These are phyloP conservation scores for Enteromius thamalakanensis DNA, from an alignment of 2,797 vertebrate species.

Conservation along the genomic window DNA sequence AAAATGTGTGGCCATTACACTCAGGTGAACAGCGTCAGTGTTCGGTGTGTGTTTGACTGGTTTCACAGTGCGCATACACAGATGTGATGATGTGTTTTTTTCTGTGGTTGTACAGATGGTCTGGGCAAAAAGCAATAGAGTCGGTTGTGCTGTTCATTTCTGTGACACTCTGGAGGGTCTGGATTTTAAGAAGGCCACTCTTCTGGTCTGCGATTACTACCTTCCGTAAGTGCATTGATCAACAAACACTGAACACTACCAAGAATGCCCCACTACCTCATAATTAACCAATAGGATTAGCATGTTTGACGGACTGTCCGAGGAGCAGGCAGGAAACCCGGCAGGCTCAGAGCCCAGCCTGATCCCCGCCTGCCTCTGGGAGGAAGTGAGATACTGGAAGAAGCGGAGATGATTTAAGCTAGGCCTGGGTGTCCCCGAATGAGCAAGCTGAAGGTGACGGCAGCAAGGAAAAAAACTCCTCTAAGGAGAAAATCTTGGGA, in stretches of 20 bases:
- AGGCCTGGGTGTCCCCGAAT: too few species aligned
- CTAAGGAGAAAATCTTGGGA: too few species aligned
- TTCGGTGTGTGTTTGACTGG: background rate
- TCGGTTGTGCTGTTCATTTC: constrained; percentile 74
- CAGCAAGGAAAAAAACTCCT: too few species aligned
- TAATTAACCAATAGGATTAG: too few species aligned
- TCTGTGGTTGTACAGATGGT: constrained; percentile 73
- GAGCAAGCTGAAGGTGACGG: too few species aligned
- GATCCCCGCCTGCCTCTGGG: too few species aligned
- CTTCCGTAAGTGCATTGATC: constrained; percentile 69
- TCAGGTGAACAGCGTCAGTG: constrained; percentile 68
- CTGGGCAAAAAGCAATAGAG: constrained; percentile 70
- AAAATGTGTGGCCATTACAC: constrained; percentile 80
- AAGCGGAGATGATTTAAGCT: too few species aligned
- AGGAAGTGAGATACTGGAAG: too few species aligned
- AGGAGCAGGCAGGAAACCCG: too few species aligned
- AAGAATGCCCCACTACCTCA: too few species aligned
- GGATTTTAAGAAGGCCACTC: constrained; percentile 48
- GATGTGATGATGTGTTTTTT: background rate
- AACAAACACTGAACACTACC: background rate
- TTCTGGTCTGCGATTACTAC: constrained; percentile 78
- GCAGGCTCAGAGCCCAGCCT: too few species aligned
- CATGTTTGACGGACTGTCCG: too few species aligned
- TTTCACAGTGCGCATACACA: background rate
- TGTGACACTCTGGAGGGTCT: constrained; percentile 68